Evolutionary conservation across 2,888 invertebrate species (phyloP).

Genomic region (Eupithecia centaureata): DNA sequence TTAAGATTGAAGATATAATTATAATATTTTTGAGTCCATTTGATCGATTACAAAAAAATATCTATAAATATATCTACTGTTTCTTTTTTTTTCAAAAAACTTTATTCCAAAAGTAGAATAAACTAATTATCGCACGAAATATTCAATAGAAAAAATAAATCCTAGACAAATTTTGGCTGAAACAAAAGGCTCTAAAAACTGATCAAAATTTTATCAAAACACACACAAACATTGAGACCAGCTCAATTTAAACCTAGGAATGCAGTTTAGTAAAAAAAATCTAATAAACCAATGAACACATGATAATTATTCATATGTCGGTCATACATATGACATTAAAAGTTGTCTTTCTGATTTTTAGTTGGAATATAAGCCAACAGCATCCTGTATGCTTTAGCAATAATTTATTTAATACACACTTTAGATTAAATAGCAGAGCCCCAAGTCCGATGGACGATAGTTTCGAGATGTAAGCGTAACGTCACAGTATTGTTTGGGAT

Average conservation of each 20-base stretch:
- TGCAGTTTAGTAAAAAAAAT: conserved; percentile 45
- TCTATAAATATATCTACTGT: background rate
- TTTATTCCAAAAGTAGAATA: background rate
- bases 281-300: conserved; percentile 31
- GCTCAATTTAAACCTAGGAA: conserved; percentile 57
- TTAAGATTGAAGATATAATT: background rate
- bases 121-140: background rate
- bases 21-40: background rate
- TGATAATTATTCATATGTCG: conserved; percentile 27
- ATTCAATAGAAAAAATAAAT: background rate
- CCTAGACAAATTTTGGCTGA: background rate
- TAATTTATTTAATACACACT: background rate
- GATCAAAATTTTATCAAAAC: conserved; percentile 15
- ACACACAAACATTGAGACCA: conserved; percentile 51
- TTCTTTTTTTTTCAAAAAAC: background rate
- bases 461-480: no score
- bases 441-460: no score
- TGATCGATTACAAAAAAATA: conserved; percentile 4
- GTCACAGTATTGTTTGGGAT: no score
- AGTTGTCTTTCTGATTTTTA: background rate
- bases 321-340: background rate
- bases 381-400: background rate
- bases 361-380: background rate
- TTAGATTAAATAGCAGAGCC: background rate
- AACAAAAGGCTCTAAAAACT: background rate